Percentiles rank a stretch among this genome's conserved stretches.
These are phyloP conservation scores for Callipepla squamata DNA, from an alignment of 2,113 vertebrate genomes.

Conservation along the genomic window DNA sequence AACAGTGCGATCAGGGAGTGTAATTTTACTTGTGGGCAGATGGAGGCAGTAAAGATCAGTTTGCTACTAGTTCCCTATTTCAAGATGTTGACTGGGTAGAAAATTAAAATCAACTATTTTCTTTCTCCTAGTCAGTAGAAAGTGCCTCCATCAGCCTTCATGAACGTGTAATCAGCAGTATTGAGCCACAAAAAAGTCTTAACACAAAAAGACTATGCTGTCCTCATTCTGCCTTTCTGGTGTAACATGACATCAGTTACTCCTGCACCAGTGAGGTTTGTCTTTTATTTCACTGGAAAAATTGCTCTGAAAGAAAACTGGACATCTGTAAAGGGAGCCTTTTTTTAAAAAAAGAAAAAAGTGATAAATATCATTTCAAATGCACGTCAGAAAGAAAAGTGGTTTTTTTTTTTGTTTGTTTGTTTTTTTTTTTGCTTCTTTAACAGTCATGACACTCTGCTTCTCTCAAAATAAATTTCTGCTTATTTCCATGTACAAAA, in stretches of 20 bases:
- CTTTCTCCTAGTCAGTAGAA: background rate
- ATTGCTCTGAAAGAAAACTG: background rate
- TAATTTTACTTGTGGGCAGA: background rate
- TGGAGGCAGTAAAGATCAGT: background rate
- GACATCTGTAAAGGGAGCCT: background rate
- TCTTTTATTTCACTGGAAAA: background rate
- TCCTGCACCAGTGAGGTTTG: background rate
- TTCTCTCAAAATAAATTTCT: background rate
- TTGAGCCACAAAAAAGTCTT: background rate
- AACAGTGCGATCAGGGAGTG: background rate
- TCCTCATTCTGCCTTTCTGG: background rate
- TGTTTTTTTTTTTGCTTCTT: background rate
- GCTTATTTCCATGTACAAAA: background rate
- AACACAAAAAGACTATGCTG: background rate
- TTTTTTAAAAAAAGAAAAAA: background rate
- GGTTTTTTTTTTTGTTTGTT: background rate
- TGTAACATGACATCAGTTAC: background rate
- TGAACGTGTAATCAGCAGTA: background rate
- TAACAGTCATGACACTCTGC: background rate
- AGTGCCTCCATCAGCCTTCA: background rate
- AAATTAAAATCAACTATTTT: background rate
- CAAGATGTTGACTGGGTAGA: background rate
- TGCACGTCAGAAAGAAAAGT: background rate
- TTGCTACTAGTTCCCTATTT: background rate
- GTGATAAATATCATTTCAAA: background rate